A percentile compares a stretch with the other conserved stretches of the same genome.
Evolutionary conservation across 2,113 vertebrate species (phyloP).

Genomic region (Mesitornis unicolor): DNA sequence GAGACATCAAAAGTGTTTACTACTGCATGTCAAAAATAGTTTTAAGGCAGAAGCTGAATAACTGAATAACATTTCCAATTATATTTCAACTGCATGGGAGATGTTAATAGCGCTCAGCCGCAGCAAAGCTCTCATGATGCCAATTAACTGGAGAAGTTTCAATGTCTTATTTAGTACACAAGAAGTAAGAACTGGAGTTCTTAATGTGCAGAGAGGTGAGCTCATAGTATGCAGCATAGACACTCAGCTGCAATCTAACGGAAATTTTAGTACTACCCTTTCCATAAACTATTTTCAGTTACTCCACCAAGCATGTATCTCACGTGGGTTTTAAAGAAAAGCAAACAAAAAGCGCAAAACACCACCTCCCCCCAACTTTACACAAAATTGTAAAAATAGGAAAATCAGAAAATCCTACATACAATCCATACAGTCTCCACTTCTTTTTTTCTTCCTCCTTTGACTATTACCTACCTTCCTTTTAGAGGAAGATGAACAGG

Average conservation of each 20-base stretch:
- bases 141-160: background rate
- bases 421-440: background rate
- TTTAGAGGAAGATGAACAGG: slow-evolving; percentile 39
- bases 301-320: background rate
- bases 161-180: background rate
- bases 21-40: background rate
- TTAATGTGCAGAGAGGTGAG: background rate
- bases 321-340: background rate
- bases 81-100: background rate
- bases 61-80: background rate
- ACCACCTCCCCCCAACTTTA: background rate
- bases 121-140: background rate
- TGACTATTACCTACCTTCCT: slow-evolving; percentile 55
- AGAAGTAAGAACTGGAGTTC: background rate
- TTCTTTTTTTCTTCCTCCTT: background rate
- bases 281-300: background rate
- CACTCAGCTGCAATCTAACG: background rate
- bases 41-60: background rate
- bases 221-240: background rate
- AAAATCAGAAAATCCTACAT: background rate
- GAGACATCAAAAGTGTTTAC: background rate
- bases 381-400: background rate
- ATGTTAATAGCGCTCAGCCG: background rate
- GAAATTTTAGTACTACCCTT: background rate
- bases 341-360: too few relatives aligned